Evolutionary conservation across 2,888 invertebrate genomes (phyloP).

Genomic region (Ernsta delagoae): DNA sequence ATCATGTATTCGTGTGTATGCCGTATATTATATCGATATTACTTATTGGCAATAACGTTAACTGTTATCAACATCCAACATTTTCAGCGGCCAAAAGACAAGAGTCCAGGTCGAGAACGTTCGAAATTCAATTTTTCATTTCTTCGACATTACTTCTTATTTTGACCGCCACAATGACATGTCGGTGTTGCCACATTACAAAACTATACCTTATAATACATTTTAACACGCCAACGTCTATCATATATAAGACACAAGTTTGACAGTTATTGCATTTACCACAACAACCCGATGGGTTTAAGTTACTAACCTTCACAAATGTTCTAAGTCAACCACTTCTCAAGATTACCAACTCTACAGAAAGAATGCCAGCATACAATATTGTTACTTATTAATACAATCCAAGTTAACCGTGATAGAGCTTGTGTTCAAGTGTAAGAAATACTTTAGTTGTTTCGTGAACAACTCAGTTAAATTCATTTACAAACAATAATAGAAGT

Average conservation of each 20-base stretch:
- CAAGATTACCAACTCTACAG: background rate
- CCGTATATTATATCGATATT: slow-evolving; percentile 6
- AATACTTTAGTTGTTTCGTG: no score
- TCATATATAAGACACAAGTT: slow-evolving; percentile 34
- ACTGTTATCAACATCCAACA: background rate
- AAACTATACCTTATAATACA: slow-evolving; percentile 32
- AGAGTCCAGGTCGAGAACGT: slow-evolving; percentile 2
- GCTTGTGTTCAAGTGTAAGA: background rate
- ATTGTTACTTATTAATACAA: background rate
- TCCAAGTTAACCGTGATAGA: slow-evolving; percentile 14
- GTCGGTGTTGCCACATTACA: slow-evolving; percentile 16
- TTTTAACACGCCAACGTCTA: slow-evolving; percentile 40
- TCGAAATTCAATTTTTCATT: background rate
- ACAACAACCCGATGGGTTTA: slow-evolving; percentile 20
- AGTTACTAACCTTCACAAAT: slow-evolving; percentile 18
- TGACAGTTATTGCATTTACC: slow-evolving; percentile 29
- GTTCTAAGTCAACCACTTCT: background rate
- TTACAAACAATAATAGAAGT: no score
- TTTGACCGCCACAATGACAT: background rate
- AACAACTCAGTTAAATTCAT: no score
- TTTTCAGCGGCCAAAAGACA: slow-evolving; percentile 1
- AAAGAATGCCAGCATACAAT: slow-evolving; percentile 21
- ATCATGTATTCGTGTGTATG: slow-evolving; percentile 40
- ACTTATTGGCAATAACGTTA: background rate
- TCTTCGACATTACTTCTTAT: background rate